These are phyloP conservation scores for Rhimphoctona megacephalus DNA, from an alignment of 2,888 invertebrate species.

Conservation along the genomic window DNA sequence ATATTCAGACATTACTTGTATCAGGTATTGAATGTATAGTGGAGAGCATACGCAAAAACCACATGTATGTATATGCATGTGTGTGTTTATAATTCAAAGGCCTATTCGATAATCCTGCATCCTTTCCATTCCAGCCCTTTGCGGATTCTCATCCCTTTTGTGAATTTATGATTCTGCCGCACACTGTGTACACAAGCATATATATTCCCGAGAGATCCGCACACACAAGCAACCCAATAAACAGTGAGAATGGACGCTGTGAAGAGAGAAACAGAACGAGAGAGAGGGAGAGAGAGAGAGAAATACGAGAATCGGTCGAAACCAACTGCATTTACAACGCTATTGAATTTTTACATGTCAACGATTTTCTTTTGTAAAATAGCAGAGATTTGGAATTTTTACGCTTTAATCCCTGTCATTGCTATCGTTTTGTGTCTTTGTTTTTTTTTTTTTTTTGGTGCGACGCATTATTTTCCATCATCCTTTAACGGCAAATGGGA, in stretches of 20 bases:
- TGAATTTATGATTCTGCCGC: slow-evolving; percentile 52
- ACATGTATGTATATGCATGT: background rate
- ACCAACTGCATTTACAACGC: slow-evolving; percentile 23
- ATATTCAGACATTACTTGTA: slow-evolving; percentile 15
- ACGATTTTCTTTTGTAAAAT: slow-evolving; percentile 27
- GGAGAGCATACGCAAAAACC: background rate
- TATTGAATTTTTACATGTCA: slow-evolving; percentile 35
- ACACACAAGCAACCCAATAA: slow-evolving; percentile 32
- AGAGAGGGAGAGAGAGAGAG: slow-evolving; percentile 10
- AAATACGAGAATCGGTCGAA: background rate
- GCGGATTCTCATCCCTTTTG: slow-evolving; percentile 39
- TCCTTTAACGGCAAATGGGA: background rate
- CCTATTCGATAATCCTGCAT: slow-evolving; percentile 49
- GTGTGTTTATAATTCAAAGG: slow-evolving; percentile 16
- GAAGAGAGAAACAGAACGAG: background rate
- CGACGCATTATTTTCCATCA: background rate
- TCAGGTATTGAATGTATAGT: background rate
- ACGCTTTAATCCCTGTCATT: slow-evolving; percentile 24
- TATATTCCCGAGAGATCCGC: slow-evolving; percentile 33
- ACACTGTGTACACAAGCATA: slow-evolving; percentile 33
- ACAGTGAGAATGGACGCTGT: slow-evolving; percentile 17
- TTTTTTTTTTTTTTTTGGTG: slow-evolving; percentile 9
- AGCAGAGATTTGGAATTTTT: slow-evolving; percentile 30
- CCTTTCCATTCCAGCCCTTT: slow-evolving; percentile 3
- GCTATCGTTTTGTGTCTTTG: slow-evolving; percentile 4